These are phyloP conservation scores for Ciona savignyi DNA, from an alignment of 23 tunicate genomes.

Conservation along the genomic window DNA sequence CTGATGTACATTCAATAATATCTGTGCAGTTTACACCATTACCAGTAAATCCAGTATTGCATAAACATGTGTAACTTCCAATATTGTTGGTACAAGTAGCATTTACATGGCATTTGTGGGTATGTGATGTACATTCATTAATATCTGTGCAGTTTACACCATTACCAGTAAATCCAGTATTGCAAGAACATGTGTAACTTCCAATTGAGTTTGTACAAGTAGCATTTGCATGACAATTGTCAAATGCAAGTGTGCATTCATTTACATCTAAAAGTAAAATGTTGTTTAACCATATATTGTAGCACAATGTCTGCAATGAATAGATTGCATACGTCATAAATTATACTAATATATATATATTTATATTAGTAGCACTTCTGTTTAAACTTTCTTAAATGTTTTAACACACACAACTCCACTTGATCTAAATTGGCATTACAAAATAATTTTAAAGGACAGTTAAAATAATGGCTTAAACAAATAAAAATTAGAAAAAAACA, in stretches of 20 bases:
- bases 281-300: too few species aligned
- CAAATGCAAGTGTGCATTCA: constrained; percentile 1
- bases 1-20: constrained; percentile 13
- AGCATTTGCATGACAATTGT: not conserved
- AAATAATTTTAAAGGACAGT: too few species aligned
- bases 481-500: not conserved
- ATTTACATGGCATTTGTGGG: constrained; percentile 5
- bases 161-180: too few species aligned
- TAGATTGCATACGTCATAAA: constrained; percentile 1
- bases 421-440: not conserved
- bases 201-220: not conserved
- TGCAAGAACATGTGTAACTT: too few species aligned
- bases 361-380: not conserved
- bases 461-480: too few species aligned
- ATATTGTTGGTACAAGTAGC: constrained; percentile 10
- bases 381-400: not conserved
- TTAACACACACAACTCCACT: constrained; percentile 4
- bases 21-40: constrained; percentile 15
- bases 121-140: not conserved
- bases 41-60: constrained; percentile 17
- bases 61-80: constrained; percentile 8
- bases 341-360: constrained; percentile 23
- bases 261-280: too few species aligned
- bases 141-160: too few species aligned
- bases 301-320: constrained; percentile 1